Evolutionary conservation across 2,797 vertebrate species (phyloP), one percentile per base, ranked within the genome.

Genomic region (Dryobates pubescens): DNA sequence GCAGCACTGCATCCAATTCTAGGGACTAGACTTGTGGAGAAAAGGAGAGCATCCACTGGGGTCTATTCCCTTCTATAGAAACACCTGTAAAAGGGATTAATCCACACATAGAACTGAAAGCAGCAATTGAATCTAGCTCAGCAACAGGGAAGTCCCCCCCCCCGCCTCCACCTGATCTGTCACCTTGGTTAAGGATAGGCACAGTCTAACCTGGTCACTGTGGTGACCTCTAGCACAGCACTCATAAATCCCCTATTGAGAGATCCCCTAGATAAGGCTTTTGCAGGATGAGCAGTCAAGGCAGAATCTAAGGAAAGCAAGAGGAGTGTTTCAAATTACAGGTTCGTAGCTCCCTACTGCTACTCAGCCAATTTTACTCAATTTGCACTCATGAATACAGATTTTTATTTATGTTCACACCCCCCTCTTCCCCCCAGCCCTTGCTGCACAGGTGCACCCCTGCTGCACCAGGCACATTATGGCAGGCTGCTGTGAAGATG

Each of bases 351-450:
- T 87, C 82, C 34, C 82, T 92, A 7, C 74, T 76, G 68, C 70
- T 74, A 83, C 77, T 94, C 79, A 93, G 90, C 75, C 90, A 93
- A 90, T 95, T 95, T 95, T 96, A 92, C 41, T 64, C 89, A 95
- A 94, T 94, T 94, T 96, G 82, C 89, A 88, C 89, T 93, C 90
- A 95, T 95, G 93, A 96, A 96, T 96, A 91, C 78, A 85, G 82
- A 96, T 86, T 18, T 86, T 73, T 65, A 49, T 38, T 38, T 38
- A 38, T 38, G 38, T 38, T 38, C 38, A 38, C 38, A 38, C 38
- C 38, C 38, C 36, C 38, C 38, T 38, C 38, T 38, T 38, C 38
- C 38, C 38, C 38, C 38, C 38, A 38, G 5, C 38, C 74, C 70
- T 83, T 81, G 70, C 78, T 86, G 88, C 91, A 89, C 96, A 96